Base-by-base conservation (phyloP, 92 coral and sea anemone genomes). In the Desmophyllum pertusum region DNA sequence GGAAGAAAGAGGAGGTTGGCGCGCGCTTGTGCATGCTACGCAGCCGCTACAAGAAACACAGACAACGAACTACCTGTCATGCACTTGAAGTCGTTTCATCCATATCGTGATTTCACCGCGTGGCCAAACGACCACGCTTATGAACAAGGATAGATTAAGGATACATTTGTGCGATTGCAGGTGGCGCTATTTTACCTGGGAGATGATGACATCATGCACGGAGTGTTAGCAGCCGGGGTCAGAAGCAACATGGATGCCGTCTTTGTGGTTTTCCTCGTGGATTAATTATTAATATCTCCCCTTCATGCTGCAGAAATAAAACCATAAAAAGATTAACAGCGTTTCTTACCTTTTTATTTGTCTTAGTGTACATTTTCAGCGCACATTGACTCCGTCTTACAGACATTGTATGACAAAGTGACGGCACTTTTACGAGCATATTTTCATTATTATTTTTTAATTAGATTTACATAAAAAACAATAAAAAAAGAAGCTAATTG, bases 151-250 rank as follows among this genome's bases (percentile, higher is more conserved):
- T n/a, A n/a, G n/a, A n/a, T n/a, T n/a, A n/a, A n/a, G n/a, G n/a
- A n/a, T n/a, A n/a, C n/a, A n/a, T 19, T 77, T 33, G 5, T 17
- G 6, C 42, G 42, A 10, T 75, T 64, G 5, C 80, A 90, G 93
- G 93, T 93, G 77, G 86, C 80, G 50, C 67, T 90, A 37, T 93
- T 88, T 85, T 93, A 91, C 84, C 82, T 83, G 33, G 92, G 94
- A 10, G 91, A 88, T 45, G 90, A 70, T 43, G 91, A 93, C 73
- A 82, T 90, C 69, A 86, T 90, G 84, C 90, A 87, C 43, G 90
- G 93, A 13, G 90, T 86, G 36, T 10, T 90, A 31, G 85, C 85
- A 19, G 87, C 90, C 36, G 93, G 90, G 15, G 88, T 86, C 11
- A 77, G 87, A 45, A 35, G 62, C 23, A 59, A 82, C 39, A 90